These are phyloP conservation scores for mouse (Mus musculus) DNA, from an alignment of 2,113 vertebrate species.

Conservation along the genomic window GRCm39 chr12:113375001-113375500, in stretches of 20 bases:
- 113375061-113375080: neutral
- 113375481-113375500: neutral
- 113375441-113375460: neutral
- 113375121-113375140: neutral
- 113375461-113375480: neutral
- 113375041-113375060: neutral
- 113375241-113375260: neutral
- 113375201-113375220: neutral
- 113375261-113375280: neutral
- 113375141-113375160: neutral
- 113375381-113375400: neutral
- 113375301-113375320: no score
- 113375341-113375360: neutral
- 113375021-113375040: neutral
- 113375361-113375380: neutral
- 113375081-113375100: neutral
- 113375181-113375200: neutral
- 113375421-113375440: no score
- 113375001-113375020: neutral
- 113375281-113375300: neutral
- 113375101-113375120: neutral
- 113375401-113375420: neutral
- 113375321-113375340: neutral
- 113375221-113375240: neutral
- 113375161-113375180: neutral